Evolutionary conservation across 2,888 invertebrate species (phyloP).

Genomic region (Melolontha melolontha): DNA sequence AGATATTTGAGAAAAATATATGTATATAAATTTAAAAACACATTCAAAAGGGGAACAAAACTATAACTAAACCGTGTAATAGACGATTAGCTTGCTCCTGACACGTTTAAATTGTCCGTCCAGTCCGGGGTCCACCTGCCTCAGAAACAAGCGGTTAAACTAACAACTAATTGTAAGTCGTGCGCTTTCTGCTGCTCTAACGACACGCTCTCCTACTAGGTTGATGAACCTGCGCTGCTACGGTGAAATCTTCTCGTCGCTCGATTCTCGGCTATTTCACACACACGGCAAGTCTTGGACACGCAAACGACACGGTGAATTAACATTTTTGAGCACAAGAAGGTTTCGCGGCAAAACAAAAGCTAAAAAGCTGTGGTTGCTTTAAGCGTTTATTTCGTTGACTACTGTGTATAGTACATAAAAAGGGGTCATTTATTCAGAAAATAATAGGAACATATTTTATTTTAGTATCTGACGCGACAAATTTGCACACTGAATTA

Average conservation of each 20-base stretch:
- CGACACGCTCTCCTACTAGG: slow-evolving; percentile 36
- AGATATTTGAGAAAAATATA: no score
- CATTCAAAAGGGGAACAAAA: no score
- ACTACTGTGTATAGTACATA: no score
- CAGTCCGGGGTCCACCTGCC: slow-evolving; percentile 17
- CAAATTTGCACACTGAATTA: no score
- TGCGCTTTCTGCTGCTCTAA: not conserved
- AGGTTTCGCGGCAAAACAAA: not conserved
- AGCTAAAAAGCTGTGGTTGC: not conserved
- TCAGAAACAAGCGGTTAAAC: slow-evolving; percentile 1
- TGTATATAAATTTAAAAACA: no score
- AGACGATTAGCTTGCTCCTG: not conserved
- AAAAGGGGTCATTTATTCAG: no score
- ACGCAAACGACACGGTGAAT: slow-evolving; percentile 2
- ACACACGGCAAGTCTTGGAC: not conserved
- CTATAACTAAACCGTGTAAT: not conserved
- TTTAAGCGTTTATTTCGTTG: no score
- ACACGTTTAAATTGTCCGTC: not conserved
- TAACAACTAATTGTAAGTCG: slow-evolving; percentile 1
- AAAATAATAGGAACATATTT: no score
- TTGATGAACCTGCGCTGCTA: slow-evolving; percentile 36
- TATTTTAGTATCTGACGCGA: no score
- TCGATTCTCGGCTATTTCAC: slow-evolving; percentile 7
- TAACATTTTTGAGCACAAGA: not conserved
- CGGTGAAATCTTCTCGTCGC: slow-evolving; percentile 33